A percentile compares a stretch with the other conserved stretches of the same genome.
phyloP scores from a whole-genome alignment of 2,113 vertebrate species.

The Nematolebias whitei region DNA sequence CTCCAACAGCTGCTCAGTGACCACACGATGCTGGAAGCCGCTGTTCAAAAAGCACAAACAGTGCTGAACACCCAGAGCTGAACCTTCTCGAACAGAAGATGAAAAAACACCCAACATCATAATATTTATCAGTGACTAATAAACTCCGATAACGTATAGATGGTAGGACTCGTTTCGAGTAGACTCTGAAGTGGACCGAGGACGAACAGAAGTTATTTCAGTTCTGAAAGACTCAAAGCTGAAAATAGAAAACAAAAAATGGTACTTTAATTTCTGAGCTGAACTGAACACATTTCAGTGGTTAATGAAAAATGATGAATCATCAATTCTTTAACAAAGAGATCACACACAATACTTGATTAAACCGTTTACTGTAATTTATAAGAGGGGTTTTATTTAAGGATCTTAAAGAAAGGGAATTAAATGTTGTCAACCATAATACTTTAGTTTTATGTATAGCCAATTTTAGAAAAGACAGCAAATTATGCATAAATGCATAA shows the following conservation, averaged over 20 bases:
- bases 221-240: background rate
- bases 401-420: too few species aligned
- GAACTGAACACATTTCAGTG: background rate
- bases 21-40: slow-evolving; percentile 67
- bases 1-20: slow-evolving; percentile 73
- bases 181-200: background rate
- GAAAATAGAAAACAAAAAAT: background rate
- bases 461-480: too few species aligned
- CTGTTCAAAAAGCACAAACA: slow-evolving; percentile 79
- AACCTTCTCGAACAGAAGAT: slow-evolving; percentile 3
- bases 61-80: slow-evolving; percentile 49
- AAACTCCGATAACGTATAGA: background rate
- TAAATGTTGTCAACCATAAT: too few species aligned
- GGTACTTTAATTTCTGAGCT: too few species aligned
- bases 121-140: background rate
- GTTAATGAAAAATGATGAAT: background rate
- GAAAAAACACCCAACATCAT: background rate
- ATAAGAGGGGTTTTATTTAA: too few species aligned
- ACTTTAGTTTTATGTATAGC: too few species aligned
- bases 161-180: background rate
- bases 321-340: background rate
- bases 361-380: slow-evolving; percentile 14
- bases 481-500: too few species aligned
- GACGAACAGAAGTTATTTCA: slow-evolving; percentile 12
- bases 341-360: background rate